These are phyloP conservation scores for Pterostichus niger DNA, from an alignment of 2,888 invertebrate species.

Conservation along the genomic window DNA sequence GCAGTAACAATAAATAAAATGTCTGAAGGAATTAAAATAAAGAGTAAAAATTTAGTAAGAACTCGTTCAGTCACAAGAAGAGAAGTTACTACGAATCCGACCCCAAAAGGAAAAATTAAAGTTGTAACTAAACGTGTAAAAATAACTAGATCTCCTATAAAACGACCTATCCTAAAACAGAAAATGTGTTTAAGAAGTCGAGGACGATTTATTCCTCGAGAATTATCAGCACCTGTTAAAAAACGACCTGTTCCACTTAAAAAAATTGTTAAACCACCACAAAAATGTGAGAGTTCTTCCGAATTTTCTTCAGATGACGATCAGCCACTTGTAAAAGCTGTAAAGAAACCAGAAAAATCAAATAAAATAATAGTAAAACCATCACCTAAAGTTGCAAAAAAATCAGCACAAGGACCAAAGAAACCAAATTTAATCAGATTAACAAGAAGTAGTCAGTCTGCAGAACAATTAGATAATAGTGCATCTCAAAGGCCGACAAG, in stretches of 20 bases:
- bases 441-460: constrained; percentile 59
- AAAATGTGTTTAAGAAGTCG: constrained; percentile 77
- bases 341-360: constrained; percentile 61
- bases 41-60: constrained; percentile 76
- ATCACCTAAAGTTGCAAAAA: constrained; percentile 68
- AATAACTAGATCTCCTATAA: constrained; percentile 74
- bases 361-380: constrained; percentile 58
- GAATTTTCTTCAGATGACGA: constrained; percentile 80
- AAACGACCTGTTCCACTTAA: constrained; percentile 53
- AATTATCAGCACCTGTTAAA: constrained; percentile 71
- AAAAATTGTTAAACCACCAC: constrained; percentile 32
- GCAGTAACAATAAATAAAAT: constrained; percentile 77
- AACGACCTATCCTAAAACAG: constrained; percentile 71
- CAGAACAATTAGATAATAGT: constrained; percentile 42
- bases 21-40: constrained; percentile 74
- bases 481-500: constrained; percentile 80
- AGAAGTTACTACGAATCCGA: constrained; percentile 74
- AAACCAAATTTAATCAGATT: constrained; percentile 63
- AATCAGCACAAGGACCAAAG: constrained; percentile 67
- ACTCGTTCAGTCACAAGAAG: constrained; percentile 78
- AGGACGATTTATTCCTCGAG: constrained; percentile 75
- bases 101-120: constrained; percentile 73
- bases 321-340: constrained; percentile 75
- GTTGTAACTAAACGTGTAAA: constrained; percentile 75
- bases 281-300: constrained; percentile 69